phyloP scores from a whole-genome alignment of 2,113 vertebrate species.

The Syrrhaptes paradoxus region DNA sequence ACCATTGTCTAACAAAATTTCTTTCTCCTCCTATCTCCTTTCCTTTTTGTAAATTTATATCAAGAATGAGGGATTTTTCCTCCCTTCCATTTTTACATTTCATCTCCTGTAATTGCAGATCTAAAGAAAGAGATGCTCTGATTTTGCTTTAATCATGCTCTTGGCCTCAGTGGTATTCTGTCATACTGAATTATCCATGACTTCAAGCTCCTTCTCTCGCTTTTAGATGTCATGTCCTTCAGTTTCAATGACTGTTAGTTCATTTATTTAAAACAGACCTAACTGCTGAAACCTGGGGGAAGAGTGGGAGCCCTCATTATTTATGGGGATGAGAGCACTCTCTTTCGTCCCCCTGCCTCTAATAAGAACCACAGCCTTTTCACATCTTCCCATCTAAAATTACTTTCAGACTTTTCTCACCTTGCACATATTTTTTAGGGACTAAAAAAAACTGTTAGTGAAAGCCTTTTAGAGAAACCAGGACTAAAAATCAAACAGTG shows the following conservation, averaged over 20 bases:
- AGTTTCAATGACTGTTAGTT: neutral
- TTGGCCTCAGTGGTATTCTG: neutral
- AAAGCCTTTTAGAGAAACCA: neutral
- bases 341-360: neutral
- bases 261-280: neutral
- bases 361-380: neutral
- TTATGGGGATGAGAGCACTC: neutral
- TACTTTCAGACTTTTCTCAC: neutral
- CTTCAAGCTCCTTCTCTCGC: neutral
- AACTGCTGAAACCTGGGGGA: neutral
- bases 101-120: neutral
- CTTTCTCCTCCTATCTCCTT: neutral
- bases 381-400: neutral
- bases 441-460: neutral
- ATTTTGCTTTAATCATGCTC: neutral
- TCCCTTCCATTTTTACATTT: neutral
- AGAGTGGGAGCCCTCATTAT: neutral
- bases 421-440: neutral
- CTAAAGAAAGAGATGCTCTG: neutral
- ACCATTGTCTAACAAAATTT: neutral
- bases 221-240: neutral
- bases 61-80: neutral
- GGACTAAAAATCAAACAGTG: neutral
- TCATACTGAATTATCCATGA: constrained; percentile 1
- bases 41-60: neutral